Evolutionary conservation across 2,113 vertebrate species (phyloP).

Genomic region (Myotis yumanensis): DNA sequence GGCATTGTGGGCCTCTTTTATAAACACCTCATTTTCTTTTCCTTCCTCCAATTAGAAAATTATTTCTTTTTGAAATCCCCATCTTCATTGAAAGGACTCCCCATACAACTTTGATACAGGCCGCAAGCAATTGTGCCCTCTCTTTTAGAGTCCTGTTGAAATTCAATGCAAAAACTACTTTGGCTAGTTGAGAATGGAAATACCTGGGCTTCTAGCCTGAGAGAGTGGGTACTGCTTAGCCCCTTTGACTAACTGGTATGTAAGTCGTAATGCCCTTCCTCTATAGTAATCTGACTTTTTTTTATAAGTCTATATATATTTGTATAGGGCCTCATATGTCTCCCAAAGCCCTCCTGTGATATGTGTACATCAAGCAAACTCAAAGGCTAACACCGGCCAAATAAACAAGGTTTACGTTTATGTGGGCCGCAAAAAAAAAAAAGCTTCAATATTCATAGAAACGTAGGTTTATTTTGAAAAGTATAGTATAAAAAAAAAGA

Average conservation of each 20-base stretch:
- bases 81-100: background rate
- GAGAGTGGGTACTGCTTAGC: background rate
- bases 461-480: too few species aligned
- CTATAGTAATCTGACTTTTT: background rate
- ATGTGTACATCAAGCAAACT: background rate
- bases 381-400: too few species aligned
- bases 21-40: background rate
- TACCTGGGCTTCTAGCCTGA: background rate
- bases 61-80: background rate
- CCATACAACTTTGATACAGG: background rate
- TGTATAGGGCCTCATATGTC: background rate
- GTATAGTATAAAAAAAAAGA: too few species aligned
- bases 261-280: background rate
- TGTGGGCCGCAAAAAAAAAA: too few species aligned
- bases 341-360: background rate
- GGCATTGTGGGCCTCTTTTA: background rate
- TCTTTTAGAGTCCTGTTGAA: background rate
- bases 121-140: background rate
- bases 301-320: background rate
- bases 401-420: too few species aligned
- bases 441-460: too few species aligned
- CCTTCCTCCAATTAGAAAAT: conserved; percentile 9
- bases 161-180: background rate
- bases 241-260: background rate
- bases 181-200: background rate